phyloP scores from a whole-genome alignment of 2,113 vertebrate species.

The Passer montanus region DNA sequence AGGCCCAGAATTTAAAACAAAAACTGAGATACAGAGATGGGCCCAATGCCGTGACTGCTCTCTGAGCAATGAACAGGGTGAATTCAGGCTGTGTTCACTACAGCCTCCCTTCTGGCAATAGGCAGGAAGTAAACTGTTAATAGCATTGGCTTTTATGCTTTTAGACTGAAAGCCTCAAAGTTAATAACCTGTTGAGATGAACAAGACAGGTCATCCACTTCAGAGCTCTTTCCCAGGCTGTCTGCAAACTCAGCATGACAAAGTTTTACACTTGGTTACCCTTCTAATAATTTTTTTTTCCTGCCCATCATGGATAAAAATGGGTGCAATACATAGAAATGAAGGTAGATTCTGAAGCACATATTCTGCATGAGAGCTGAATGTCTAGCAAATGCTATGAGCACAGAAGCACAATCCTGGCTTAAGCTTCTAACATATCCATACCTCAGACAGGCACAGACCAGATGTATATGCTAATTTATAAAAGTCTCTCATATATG shows the following conservation, averaged over 20 bases:
- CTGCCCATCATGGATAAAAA: neutral
- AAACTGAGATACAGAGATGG: neutral
- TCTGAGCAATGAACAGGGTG: neutral
- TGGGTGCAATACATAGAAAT: neutral
- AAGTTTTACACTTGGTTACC: neutral
- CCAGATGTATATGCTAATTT: rapidly evolving
- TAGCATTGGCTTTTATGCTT: neutral
- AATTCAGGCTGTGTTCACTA: neutral
- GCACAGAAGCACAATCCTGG: neutral
- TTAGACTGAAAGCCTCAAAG: neutral
- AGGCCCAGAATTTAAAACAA: neutral
- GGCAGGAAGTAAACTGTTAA: neutral
- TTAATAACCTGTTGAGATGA: neutral
- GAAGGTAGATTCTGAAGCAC: neutral
- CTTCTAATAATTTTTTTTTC: neutral
- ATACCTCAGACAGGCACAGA: neutral
- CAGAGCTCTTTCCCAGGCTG: neutral
- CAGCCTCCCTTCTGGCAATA: neutral
- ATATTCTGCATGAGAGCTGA: neutral
- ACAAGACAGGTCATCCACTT: neutral
- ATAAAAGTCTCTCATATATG: neutral
- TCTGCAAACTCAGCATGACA: neutral
- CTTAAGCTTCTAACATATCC: neutral
- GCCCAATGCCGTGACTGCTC: neutral
- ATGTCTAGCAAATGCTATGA: neutral